Conservation (phyloP, 1,140 invertebrate genomes). For the Bombus waltoni region DNA sequence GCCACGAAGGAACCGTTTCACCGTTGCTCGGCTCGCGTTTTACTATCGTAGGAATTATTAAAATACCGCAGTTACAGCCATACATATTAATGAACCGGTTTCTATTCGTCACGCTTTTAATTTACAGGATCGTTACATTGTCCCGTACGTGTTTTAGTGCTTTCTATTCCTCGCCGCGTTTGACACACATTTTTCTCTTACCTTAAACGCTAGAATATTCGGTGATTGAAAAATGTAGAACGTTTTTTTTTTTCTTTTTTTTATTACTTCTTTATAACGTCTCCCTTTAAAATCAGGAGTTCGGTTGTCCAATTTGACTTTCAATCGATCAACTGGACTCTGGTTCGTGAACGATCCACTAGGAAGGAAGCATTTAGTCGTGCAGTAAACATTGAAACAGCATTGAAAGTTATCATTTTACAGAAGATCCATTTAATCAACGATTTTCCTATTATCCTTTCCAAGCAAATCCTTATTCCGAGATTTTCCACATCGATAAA, state of each 20-base stretch:
- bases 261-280: neutral
- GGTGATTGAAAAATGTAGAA: neutral
- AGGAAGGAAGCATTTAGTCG: neutral
- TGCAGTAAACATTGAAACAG: neutral
- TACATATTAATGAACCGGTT: slow-evolving; percentile 39
- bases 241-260: neutral
- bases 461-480: too few species aligned
- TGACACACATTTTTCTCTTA: slow-evolving; percentile 6
- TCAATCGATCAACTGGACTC: too few species aligned
- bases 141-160: slow-evolving; percentile 14
- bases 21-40: neutral
- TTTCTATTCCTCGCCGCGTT: slow-evolving; percentile 17
- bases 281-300: too few species aligned
- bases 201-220: neutral
- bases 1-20: slow-evolving; percentile 12
- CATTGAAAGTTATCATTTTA: neutral
- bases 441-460: neutral
- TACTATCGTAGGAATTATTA: slow-evolving; percentile 14
- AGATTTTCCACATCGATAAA: too few species aligned
- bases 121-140: slow-evolving; percentile 27
- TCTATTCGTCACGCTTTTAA: slow-evolving; percentile 36
- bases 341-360: neutral
- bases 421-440: too few species aligned
- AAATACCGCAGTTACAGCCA: slow-evolving; percentile 16
- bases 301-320: neutral